A percentile compares a stretch with the other conserved stretches of the same genome.
Evolutionary conservation across 2,113 vertebrate species (phyloP).

Genomic region (Percina caprodes): DNA sequence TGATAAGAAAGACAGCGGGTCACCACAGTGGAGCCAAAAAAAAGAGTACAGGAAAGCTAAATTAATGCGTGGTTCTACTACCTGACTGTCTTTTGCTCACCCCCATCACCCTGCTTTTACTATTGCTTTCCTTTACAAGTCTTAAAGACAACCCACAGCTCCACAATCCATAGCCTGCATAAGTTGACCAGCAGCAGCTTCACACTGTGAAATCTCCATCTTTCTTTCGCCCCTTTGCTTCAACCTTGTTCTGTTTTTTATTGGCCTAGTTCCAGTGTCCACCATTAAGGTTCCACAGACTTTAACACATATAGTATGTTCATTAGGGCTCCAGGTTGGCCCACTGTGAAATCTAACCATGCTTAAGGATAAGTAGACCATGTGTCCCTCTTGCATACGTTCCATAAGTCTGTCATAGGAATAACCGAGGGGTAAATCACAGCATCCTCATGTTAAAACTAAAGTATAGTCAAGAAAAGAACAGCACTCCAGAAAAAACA

Average conservation of each 20-base stretch:
- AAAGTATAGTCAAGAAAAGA: neutral
- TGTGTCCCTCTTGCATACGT: neutral
- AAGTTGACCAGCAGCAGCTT: conserved; percentile 37
- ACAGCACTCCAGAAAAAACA: neutral
- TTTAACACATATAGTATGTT: neutral
- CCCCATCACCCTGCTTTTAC: neutral
- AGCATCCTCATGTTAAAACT: neutral
- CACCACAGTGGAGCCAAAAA: neutral
- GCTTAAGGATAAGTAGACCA: neutral
- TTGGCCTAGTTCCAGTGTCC: conserved; percentile 21
- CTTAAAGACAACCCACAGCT: conserved; percentile 21
- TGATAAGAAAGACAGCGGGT: neutral
- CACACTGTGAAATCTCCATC: conserved; percentile 32
- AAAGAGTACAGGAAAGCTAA: neutral
- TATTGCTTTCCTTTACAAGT: conserved; percentile 4
- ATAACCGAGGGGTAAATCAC: neutral
- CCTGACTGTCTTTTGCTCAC: conserved; percentile 1
- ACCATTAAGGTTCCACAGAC: conserved; percentile 1
- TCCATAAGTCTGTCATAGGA: neutral
- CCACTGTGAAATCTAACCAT: conserved; percentile 1
- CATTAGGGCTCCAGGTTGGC: neutral
- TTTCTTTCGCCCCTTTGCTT: conserved; percentile 20
- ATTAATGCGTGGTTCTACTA: neutral
- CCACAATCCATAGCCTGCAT: conserved; percentile 51
- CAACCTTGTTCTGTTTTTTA: neutral